Percentiles rank a stretch among this genome's conserved stretches.
Conservation (phyloP, 2,797 vertebrate species). For the Atherinosoma microstoma region DNA sequence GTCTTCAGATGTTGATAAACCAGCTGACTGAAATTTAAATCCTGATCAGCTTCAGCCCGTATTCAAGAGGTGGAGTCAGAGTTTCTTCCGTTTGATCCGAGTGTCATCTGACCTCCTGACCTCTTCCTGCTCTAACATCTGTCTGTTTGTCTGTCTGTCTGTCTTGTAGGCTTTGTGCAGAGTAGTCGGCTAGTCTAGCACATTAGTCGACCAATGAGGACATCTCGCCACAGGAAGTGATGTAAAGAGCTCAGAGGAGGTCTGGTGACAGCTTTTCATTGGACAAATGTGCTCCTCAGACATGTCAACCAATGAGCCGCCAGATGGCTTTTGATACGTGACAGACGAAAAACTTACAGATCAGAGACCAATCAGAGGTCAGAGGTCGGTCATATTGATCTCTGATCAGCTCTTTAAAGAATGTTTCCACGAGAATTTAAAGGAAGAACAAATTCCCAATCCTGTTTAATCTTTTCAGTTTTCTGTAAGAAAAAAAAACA, state of each 20-base stretch:
- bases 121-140: conserved; percentile 1
- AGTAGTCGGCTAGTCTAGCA: conserved; percentile 73
- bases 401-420: background rate
- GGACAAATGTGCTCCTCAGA: conserved; percentile 28
- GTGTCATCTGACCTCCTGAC: background rate
- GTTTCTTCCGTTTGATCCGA: background rate
- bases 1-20: background rate
- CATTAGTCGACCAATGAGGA: conserved; percentile 56
- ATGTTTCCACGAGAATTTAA: background rate
- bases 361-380: background rate
- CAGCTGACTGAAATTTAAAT: background rate
- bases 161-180: conserved; percentile 70
- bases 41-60: background rate
- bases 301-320: conserved; percentile 37
- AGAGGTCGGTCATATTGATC: background rate
- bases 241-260: conserved; percentile 55
- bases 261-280: conserved; percentile 45
- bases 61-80: background rate
- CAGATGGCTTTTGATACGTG: background rate
- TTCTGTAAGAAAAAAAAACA: background rate
- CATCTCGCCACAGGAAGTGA: conserved; percentile 61
- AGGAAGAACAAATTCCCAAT: background rate
- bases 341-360: conserved; percentile 16
- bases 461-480: background rate
- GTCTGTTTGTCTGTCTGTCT: conserved; percentile 38